Evolutionary conservation across 2,797 vertebrate genomes (phyloP).

Genomic region (Glyptemys insculpta): DNA sequence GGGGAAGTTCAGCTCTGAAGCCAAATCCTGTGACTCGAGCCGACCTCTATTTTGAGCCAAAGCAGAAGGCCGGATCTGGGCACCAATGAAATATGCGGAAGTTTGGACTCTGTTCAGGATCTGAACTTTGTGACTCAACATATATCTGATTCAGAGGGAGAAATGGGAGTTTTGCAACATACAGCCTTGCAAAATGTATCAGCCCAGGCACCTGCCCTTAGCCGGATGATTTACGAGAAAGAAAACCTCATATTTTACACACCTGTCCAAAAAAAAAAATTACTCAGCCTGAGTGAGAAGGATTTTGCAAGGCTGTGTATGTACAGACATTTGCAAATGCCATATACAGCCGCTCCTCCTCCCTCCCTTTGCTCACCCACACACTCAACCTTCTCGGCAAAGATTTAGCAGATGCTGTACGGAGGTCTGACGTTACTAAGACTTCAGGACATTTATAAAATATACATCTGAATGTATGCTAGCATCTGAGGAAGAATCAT

Average conservation of each 20-base stretch:
- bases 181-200: background rate
- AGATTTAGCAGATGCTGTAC: conserved; percentile 27
- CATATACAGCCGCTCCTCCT: background rate
- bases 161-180: background rate
- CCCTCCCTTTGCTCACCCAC: background rate
- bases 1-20: background rate
- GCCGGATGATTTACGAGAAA: background rate
- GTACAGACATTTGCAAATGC: background rate
- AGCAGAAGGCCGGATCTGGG: background rate
- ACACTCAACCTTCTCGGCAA: background rate
- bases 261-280: background rate
- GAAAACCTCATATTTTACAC: background rate
- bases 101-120: background rate
- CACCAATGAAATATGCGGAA: background rate
- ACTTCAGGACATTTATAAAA: background rate
- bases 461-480: accelerated
- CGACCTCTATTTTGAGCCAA: background rate
- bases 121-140: background rate
- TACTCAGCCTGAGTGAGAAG: background rate
- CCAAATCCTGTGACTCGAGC: background rate
- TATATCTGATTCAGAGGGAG: background rate
- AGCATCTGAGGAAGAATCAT: background rate
- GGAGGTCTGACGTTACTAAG: background rate
- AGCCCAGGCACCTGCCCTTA: accelerated
- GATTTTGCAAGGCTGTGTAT: background rate